Evolutionary conservation across 2,797 vertebrate genomes (phyloP).

Genomic region (Danio aesculapii): DNA sequence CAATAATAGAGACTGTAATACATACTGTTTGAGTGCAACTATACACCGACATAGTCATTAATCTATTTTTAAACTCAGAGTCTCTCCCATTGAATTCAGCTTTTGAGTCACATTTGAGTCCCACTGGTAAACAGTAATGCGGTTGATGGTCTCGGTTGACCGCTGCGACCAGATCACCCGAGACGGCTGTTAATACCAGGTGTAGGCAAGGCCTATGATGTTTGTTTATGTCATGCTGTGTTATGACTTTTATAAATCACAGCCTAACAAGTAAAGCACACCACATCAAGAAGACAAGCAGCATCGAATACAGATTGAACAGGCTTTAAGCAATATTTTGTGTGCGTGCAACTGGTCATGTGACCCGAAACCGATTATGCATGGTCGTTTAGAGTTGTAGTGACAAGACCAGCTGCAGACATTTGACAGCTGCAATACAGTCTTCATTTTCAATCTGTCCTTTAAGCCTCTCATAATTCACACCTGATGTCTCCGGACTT

Average conservation of each 20-base stretch:
- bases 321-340: constrained; percentile 31
- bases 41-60: not conserved
- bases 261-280: constrained; percentile 70
- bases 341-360: constrained; percentile 47
- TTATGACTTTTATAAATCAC: constrained; percentile 74
- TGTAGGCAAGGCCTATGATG: constrained; percentile 55
- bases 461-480: constrained; percentile 37
- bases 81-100: constrained; percentile 1
- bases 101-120: constrained; percentile 8
- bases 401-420: constrained; percentile 37
- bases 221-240: constrained; percentile 76
- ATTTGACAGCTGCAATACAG: constrained; percentile 20
- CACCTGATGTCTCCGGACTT: constrained; percentile 26
- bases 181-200: constrained; percentile 7
- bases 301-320: constrained; percentile 43
- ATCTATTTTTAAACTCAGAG: constrained; percentile 17
- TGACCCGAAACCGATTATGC: constrained; percentile 40
- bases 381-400: constrained; percentile 25
- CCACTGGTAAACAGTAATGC: not conserved
- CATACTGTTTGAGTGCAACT: no score
- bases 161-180: constrained; percentile 9
- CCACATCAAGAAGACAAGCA: constrained; percentile 58
- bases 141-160: not conserved
- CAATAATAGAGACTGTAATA: no score
- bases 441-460: constrained; percentile 28